Conservation (phyloP, 2,797 vertebrate genomes). For the Coendou prehensilis region DNA sequence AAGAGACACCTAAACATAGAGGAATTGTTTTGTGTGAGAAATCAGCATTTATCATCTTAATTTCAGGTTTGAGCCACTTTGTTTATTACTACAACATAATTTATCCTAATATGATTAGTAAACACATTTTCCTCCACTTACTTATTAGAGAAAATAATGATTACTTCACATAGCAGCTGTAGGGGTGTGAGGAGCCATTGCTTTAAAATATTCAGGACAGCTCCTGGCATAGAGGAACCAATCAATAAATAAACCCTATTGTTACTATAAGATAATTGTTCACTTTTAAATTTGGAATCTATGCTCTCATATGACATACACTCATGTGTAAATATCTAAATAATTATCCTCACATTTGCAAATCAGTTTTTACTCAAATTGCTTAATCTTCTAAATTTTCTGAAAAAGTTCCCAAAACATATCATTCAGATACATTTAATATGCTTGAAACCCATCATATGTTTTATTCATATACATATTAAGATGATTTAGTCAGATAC, state of each 20-base stretch:
- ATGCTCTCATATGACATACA: neutral
- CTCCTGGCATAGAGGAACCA: neutral
- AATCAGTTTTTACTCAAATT: neutral
- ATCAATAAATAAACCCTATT: neutral
- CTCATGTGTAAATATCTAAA: neutral
- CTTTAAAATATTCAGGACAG: neutral
- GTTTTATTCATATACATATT: neutral
- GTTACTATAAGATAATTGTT: neutral
- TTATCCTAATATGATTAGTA: neutral
- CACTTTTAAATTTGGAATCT: neutral
- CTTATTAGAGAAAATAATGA: neutral
- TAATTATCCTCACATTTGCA: neutral
- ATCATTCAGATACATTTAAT: neutral
- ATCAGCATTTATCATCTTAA: neutral
- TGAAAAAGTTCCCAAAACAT: neutral
- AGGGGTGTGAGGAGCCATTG: neutral
- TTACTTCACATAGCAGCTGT: neutral
- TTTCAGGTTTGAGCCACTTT: neutral
- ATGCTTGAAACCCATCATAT: neutral
- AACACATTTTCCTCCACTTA: neutral
- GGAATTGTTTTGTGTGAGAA: neutral
- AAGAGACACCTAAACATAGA: neutral
- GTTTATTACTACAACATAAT: neutral
- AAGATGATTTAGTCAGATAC: constrained; percentile 13
- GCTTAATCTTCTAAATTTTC: neutral